Base-by-base conservation (phyloP, 2,888 invertebrate genomes). In the Pollenia griseotomentosa region DNA sequence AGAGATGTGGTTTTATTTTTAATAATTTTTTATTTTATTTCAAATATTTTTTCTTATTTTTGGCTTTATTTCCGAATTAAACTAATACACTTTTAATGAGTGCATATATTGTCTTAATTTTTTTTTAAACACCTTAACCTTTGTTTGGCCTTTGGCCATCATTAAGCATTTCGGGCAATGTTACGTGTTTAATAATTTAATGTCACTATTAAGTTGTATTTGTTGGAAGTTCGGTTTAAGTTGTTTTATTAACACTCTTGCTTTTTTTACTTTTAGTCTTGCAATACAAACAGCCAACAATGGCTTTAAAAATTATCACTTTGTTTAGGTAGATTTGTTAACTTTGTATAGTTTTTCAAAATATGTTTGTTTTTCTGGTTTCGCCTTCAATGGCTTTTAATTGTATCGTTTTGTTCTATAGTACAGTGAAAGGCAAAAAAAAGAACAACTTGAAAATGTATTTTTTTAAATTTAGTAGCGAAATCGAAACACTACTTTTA, bases 301-400 rank as follows among this genome's bases (percentile, higher is more conserved):
- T 74, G 16, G 16, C 33, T 8, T 5, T 33, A 46, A 42, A 46
- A 23, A 33, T 46, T 66, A 59, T 66, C 65, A 65, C 77, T 75
- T 83, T 57, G 70, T 40, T 40, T 48, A 73, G 70, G 9, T 46
- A 59, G 53, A 80, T 59, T 75, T 83, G 80, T 66, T 83, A 71
- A 65, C 77, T 75, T 83, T 57, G 70, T 40, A 44, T 48, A 73
- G 70, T 81, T 77, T 74, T 59, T 61, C 14, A n/a, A 33, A 0
- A 46, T 82, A 23, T n/a, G 10, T 57, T 61, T 42, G 40, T 42
- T 66, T 73, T 68, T 44, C 53, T 16, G 12, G 59, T 53, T 74
- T 44, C n/a, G 53, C 8, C 19, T 79, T 63, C 63, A 65, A 75
- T 80, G 44, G 19, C 57, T 65, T 74, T 74, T 71, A 86, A 80